These are phyloP conservation scores for Acrossocheilus wenchowensis DNA, from an alignment of 2,797 vertebrate genomes.

Conservation along the genomic window DNA sequence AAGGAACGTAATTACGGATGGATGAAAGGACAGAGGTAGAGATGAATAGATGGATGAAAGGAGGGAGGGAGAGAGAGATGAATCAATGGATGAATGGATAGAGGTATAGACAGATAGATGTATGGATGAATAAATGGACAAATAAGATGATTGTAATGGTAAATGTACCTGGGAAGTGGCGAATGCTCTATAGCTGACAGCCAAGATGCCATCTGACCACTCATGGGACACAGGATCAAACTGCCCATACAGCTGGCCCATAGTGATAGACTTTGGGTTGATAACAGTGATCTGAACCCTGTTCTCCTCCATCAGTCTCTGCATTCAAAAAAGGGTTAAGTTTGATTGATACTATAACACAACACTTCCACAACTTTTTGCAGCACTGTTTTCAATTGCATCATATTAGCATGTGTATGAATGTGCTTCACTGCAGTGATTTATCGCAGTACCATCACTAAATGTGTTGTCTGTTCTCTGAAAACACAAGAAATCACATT, in stretches of 20 bases:
- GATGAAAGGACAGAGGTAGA: background rate
- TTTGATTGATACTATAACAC: background rate
- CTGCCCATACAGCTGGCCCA: constrained; percentile 92
- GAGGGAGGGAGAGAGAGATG: too few species aligned
- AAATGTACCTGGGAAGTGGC: constrained; percentile 80
- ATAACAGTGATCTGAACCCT: constrained; percentile 89
- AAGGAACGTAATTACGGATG: background rate
- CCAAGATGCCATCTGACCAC: constrained; percentile 91
- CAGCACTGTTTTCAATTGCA: constrained; percentile 13
- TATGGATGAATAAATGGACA: background rate
- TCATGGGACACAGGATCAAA: constrained; percentile 91
- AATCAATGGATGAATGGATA: background rate
- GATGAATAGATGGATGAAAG: background rate
- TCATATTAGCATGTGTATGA: constrained; percentile 6
- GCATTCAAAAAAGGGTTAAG: constrained; percentile 22
- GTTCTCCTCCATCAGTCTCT: constrained; percentile 91
- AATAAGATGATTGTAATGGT: constrained; percentile 1
- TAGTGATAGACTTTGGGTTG: constrained; percentile 92
- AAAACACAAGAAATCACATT: constrained; percentile 15
- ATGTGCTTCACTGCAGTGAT: constrained; percentile 5
- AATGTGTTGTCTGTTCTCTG: constrained; percentile 19
- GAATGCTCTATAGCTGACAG: constrained; percentile 88
- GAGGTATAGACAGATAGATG: background rate
- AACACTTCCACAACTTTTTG: background rate
- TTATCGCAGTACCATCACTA: constrained; percentile 18